Evolutionary conservation across 2,113 vertebrate genomes (phyloP).

Genomic region (Physeter macrocephalus): DNA sequence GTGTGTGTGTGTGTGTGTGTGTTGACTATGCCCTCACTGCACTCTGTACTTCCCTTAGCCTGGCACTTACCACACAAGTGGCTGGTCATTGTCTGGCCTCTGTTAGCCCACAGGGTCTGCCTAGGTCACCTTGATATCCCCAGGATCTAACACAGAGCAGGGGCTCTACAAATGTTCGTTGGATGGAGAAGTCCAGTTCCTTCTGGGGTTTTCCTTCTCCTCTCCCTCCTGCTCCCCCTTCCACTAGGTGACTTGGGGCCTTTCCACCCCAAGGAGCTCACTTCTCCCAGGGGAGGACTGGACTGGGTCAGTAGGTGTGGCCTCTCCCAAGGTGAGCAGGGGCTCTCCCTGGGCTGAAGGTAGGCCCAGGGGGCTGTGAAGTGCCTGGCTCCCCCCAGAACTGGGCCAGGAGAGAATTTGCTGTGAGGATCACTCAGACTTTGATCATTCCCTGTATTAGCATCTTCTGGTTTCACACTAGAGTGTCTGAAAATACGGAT

Average conservation of each 20-base stretch:
- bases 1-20: not conserved
- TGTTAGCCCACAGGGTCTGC: not conserved
- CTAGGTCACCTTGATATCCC: not conserved
- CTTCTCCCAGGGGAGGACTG: not conserved
- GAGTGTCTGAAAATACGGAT: not conserved
- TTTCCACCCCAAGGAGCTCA: not conserved
- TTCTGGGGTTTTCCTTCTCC: not conserved
- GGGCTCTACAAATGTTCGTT: not conserved
- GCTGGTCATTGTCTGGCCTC: not conserved
- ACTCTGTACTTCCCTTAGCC: not conserved
- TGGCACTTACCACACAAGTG: not conserved
- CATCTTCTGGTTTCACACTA: not conserved
- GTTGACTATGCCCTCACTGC: not conserved
- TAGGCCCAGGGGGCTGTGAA: not conserved
- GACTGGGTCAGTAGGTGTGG: not conserved
- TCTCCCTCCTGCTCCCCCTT: not conserved
- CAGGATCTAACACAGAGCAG: not conserved
- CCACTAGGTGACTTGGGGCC: not conserved
- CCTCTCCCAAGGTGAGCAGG: not conserved
- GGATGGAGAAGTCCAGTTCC: not conserved
- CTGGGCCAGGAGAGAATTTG: not conserved
- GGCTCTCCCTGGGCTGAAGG: not conserved
- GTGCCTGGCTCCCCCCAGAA: not conserved
- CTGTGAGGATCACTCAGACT: not conserved
- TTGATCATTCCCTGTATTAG: not conserved